Evolutionary conservation across 2,113 vertebrate species (phyloP).

Genomic region (Corythaixoides concolor): DNA sequence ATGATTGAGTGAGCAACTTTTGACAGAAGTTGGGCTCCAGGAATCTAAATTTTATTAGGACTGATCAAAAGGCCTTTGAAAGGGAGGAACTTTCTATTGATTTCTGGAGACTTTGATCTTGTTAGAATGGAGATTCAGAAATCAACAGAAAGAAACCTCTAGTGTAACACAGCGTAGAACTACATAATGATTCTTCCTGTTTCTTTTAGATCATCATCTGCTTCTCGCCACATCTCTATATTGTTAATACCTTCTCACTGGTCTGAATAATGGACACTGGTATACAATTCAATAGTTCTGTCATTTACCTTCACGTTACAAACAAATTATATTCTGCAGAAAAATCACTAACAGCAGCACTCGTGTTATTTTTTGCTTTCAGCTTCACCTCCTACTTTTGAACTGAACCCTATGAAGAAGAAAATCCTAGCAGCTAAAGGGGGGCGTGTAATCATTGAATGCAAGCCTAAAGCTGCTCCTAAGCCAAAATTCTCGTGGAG

Average conservation of each 20-base stretch:
- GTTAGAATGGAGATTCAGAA: background rate
- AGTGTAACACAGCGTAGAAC: background rate
- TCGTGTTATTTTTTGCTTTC: slow-evolving; percentile 27
- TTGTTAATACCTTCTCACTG: background rate
- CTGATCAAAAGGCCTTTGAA: slow-evolving; percentile 16
- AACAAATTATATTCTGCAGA: background rate
- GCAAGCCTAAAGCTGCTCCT: slow-evolving; percentile 92
- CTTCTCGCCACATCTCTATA: background rate
- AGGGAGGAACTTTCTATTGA: background rate
- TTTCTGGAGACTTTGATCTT: slow-evolving; percentile 4
- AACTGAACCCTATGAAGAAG: slow-evolving; percentile 88
- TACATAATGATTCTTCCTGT: background rate
- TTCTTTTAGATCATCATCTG: background rate
- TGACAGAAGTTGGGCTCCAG: background rate
- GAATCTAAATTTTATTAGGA: background rate
- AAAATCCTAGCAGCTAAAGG: slow-evolving; percentile 88
- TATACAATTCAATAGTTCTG: background rate
- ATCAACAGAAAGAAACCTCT: background rate
- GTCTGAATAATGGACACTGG: background rate
- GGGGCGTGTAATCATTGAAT: slow-evolving; percentile 88
- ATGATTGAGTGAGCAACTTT: background rate
- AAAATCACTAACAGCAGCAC: background rate
- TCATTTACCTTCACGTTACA: background rate
- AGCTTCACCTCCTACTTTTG: slow-evolving; percentile 92
- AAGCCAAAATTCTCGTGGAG: slow-evolving; percentile 91